Conservation (phyloP, 2,797 vertebrate species). For the Malurus leucopterus region DNA sequence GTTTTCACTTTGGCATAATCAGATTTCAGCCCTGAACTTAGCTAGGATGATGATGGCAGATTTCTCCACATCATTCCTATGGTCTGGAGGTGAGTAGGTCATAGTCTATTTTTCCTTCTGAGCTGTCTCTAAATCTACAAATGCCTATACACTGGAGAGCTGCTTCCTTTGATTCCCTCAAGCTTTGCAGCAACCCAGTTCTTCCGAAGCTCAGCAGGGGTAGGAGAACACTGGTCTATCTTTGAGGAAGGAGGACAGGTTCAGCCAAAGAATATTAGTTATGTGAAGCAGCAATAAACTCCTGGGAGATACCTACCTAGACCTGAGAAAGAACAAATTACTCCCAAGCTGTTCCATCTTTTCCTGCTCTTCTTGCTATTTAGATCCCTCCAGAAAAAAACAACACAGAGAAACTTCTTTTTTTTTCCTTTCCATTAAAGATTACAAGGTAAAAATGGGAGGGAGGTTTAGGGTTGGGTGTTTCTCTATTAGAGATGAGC, state of each 20-base stretch:
- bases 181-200: not conserved
- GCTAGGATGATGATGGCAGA: not conserved
- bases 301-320: not conserved
- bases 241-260: not conserved
- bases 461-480: not conserved
- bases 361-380: not conserved
- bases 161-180: not conserved
- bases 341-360: not conserved
- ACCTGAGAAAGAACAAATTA: not conserved
- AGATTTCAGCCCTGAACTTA: not conserved
- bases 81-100: not conserved
- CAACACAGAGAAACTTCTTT: not conserved
- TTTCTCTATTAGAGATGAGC: not conserved
- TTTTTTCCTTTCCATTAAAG: not conserved
- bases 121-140: not conserved
- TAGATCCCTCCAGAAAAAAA: not conserved
- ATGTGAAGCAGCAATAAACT: not conserved
- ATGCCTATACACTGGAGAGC: fast-evolving
- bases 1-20: not conserved
- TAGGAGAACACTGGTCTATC: not conserved
- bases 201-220: not conserved
- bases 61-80: not conserved
- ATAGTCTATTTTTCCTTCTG: not conserved
- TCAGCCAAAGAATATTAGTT: not conserved
- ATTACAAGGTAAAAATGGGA: not conserved